Evolutionary conservation across 2,113 vertebrate species (phyloP).

Genomic region (Butorides virescens): DNA sequence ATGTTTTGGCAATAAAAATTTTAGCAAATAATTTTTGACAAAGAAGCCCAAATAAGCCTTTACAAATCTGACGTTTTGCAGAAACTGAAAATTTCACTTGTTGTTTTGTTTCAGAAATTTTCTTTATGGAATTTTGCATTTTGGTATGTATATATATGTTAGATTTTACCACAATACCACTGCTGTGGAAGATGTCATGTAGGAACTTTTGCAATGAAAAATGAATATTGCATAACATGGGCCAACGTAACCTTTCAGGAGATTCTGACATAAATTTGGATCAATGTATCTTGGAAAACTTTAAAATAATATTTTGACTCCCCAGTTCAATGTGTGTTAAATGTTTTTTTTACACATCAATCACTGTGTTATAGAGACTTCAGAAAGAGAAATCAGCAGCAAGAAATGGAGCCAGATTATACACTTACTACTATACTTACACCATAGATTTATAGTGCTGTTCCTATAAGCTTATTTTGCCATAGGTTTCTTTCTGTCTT

Average conservation of each 20-base stretch:
- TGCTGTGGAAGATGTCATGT: accelerated
- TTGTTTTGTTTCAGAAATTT: background rate
- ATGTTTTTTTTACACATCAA: background rate
- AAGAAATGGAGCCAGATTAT: background rate
- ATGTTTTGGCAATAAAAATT: background rate
- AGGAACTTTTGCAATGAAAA: background rate
- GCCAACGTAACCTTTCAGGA: background rate
- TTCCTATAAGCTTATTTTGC: background rate
- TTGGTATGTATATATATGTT: background rate
- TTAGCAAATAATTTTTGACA: background rate
- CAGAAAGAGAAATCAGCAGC: background rate
- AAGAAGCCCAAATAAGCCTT: background rate
- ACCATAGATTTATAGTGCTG: background rate
- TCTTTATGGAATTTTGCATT: background rate
- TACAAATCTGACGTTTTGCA: background rate
- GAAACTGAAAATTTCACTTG: background rate
- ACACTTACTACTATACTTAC: background rate
- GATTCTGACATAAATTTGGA: background rate
- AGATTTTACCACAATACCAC: background rate
- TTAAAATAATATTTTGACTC: slow-evolving; percentile 21
- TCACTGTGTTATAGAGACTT: background rate
- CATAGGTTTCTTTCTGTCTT: background rate
- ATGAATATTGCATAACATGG: background rate
- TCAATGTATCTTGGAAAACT: background rate
- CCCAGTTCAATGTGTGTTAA: background rate